Percentiles rank a stretch among this genome's conserved stretches.
Conservation (phyloP, 2,888 invertebrate genomes). For the Ischnura elegans region DNA sequence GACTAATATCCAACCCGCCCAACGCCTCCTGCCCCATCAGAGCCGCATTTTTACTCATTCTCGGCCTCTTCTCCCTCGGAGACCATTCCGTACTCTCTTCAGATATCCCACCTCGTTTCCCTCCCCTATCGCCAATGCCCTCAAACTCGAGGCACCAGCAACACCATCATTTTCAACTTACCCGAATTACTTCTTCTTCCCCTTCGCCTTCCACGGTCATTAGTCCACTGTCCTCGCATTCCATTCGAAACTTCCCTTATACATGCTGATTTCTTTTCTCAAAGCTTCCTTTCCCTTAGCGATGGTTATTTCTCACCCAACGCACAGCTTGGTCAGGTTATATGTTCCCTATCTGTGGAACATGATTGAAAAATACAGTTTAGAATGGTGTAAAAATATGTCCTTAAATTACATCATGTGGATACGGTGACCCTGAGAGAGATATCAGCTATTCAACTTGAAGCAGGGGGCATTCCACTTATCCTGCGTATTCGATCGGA, state of each 20-base stretch:
- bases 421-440: too few relatives aligned
- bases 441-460: too few relatives aligned
- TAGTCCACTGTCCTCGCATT: not conserved
- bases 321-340: not conserved
- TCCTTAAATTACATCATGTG: too few relatives aligned
- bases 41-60: not conserved
- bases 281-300: not conserved
- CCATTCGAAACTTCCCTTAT: not conserved
- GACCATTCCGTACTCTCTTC: slow-evolving; percentile 33
- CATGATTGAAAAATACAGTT: too few relatives aligned
- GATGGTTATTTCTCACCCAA: not conserved
- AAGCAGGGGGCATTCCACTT: too few relatives aligned
- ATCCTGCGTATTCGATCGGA: too few relatives aligned
- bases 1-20: not conserved
- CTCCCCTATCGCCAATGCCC: not conserved
- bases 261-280: not conserved
- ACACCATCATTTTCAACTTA: slow-evolving; percentile 59
- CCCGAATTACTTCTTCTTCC: slow-evolving; percentile 22
- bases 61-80: not conserved
- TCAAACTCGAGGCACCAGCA: not conserved
- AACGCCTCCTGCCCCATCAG: not conserved
- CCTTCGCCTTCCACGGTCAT: slow-evolving; percentile 23
- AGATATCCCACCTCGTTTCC: slow-evolving; percentile 26
- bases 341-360: too few relatives aligned
- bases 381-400: too few relatives aligned